Evolutionary conservation across 2,797 vertebrate genomes (phyloP).

Genomic region (Arnoldichthys spilopterus): DNA sequence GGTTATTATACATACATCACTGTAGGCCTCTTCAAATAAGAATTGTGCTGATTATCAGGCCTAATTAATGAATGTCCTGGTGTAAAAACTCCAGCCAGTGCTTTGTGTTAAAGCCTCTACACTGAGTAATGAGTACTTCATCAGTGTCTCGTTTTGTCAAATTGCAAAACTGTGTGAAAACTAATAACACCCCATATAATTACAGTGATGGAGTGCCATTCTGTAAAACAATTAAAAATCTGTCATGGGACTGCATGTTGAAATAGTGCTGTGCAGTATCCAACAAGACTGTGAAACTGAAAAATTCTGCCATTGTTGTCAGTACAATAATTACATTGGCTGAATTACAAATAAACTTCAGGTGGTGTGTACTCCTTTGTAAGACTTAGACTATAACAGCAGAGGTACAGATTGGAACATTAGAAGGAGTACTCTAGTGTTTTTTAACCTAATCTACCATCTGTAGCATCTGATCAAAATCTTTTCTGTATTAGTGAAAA

Average conservation of each 20-base stretch:
- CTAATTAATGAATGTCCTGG: conserved; percentile 54
- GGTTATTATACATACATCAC: conserved; percentile 45
- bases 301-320: conserved; percentile 23
- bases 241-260: conserved; percentile 27
- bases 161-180: conserved; percentile 52
- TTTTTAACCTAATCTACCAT: neutral
- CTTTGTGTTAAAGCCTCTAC: conserved; percentile 27
- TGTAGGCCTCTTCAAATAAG: conserved; percentile 40
- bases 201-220: conserved; percentile 39
- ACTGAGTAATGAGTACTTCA: conserved; percentile 46
- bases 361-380: neutral
- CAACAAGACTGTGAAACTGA: neutral
- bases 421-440: neutral
- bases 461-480: neutral
- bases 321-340: conserved; percentile 37
- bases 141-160: conserved; percentile 45
- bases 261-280: conserved; percentile 18
- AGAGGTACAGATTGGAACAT: neutral
- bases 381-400: neutral
- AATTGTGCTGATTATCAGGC: conserved; percentile 47
- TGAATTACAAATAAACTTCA: neutral
- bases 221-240: conserved; percentile 49
- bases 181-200: conserved; percentile 44
- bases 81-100: conserved; percentile 45
- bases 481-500: neutral